Evolutionary conservation across 1,140 invertebrate species (phyloP).

Genomic region (Agraylea sexmaculata): DNA sequence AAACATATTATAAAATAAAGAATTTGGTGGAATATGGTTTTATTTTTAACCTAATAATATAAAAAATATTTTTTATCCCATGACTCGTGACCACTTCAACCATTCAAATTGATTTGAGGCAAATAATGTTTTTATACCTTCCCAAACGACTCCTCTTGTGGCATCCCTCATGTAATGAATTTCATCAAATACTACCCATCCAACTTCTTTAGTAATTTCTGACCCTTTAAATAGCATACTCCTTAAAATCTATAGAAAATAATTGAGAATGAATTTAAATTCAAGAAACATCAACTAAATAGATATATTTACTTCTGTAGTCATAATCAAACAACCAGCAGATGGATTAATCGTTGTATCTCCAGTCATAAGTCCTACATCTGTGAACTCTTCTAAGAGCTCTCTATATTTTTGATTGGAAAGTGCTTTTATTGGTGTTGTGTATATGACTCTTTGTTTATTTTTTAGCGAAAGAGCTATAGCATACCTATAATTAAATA

Average conservation of each 20-base stretch:
- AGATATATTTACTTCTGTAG: conserved; percentile 68
- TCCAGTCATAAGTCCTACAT: conserved; percentile 96
- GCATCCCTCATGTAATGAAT: conserved; percentile 99
- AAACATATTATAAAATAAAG: conserved; percentile 14
- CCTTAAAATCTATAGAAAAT: conserved; percentile 65
- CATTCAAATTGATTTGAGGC: not conserved
- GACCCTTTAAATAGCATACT: conserved; percentile 99
- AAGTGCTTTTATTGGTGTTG: conserved; percentile 97
- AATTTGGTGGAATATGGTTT: not conserved
- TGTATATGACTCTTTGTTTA: conserved; percentile 91
- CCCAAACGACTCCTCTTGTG: conserved; percentile 98
- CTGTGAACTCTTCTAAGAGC: conserved; percentile 94
- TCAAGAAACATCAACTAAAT: not conserved
- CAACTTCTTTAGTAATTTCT: conserved; percentile 96
- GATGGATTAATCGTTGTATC: conserved; percentile 99
- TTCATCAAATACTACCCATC: conserved; percentile 99
- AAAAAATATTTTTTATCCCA: not conserved
- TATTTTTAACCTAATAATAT: not conserved
- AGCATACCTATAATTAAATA: conserved; percentile 47
- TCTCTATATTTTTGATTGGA: conserved; percentile 99
- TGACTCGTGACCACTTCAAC: not conserved
- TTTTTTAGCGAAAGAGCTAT: conserved; percentile 57
- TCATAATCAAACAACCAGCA: conserved; percentile 98
- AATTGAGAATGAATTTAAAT: not conserved
- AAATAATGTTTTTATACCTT: conserved; percentile 27